phyloP scores from a whole-genome alignment of 2,113 vertebrate genomes.

The Lophius piscatorius region DNA sequence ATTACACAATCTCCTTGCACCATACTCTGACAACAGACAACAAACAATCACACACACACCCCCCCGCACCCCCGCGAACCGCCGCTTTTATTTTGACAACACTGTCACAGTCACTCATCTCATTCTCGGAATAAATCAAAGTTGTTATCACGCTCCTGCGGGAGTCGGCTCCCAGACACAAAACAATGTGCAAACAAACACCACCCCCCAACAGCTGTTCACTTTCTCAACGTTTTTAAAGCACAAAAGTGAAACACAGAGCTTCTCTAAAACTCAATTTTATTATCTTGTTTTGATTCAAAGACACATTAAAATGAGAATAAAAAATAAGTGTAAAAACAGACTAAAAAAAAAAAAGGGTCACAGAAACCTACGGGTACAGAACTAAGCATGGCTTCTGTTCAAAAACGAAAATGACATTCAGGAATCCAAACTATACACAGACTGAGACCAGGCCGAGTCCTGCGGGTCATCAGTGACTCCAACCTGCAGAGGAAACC shows the following conservation, averaged over 20 bases:
- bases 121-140: slow-evolving; percentile 55
- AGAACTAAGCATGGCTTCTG: slow-evolving; percentile 66
- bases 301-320: slow-evolving; percentile 63
- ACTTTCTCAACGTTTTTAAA: slow-evolving; percentile 29
- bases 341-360: slow-evolving; percentile 49
- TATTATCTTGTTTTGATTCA: slow-evolving; percentile 71
- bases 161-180: slow-evolving; percentile 40
- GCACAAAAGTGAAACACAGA: slow-evolving; percentile 34
- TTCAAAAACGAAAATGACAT: slow-evolving; percentile 50
- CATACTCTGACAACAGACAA: slow-evolving; percentile 41
- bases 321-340: slow-evolving; percentile 57
- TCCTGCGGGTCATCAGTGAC: slow-evolving; percentile 33
- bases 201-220: slow-evolving; percentile 33
- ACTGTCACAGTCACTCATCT: slow-evolving; percentile 56
- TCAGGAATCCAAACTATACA: slow-evolving; percentile 44
- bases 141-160: slow-evolving; percentile 27
- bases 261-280: slow-evolving; percentile 68
- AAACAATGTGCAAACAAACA: slow-evolving; percentile 31
- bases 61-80: background rate
- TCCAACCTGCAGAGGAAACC: slow-evolving; percentile 36
- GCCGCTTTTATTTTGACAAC: slow-evolving; percentile 66
- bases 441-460: slow-evolving; percentile 5
- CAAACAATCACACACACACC: slow-evolving; percentile 36
- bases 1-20: slow-evolving; percentile 10
- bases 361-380: slow-evolving; percentile 59